Base-by-base conservation (phyloP, 2,113 vertebrate species). In the Machaerirhynchus nigripectus region DNA sequence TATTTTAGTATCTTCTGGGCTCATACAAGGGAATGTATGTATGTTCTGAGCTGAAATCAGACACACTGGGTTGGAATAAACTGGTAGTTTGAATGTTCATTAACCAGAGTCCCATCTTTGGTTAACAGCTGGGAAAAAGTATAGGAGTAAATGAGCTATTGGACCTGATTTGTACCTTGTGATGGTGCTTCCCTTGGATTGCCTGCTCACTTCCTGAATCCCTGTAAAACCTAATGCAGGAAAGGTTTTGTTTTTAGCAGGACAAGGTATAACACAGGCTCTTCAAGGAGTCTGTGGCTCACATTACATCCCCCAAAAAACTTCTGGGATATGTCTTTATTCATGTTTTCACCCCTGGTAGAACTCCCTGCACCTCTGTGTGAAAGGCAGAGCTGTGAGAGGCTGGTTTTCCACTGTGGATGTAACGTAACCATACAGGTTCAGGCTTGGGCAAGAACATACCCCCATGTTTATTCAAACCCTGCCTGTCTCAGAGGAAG, bases 281-380 rank as follows among this genome's bases (percentile, higher is more conserved):
- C 35, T 56, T 81, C 39, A 39, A 59, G 44, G 52, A 15, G 30
- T 30, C 27, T 37, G 0, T 61, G 56, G 21, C 22, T 92, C 19
- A 4, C 0, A 0, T 44, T 53, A 67, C 8, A 37, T 60, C 27
- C 8, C 12, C 19, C 4, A 18, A 33, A 33, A 23, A 19, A 27
- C 53, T 80, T 76, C 46, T 60, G 60, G 33, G 47, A 75, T 19
- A 1, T 0, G 0, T 30, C n/a, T 92, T 0, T 84, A 26, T 57
- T 53, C 44, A n/a, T 33, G 20, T 76, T 83, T 13, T 57, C 39
- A 39, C 55, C 30, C 56, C 30, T 65, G 50, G 17, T 49, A 16
- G 17, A 33, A 12, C 10, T 53, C 23, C 35, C 64, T 52, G 14
- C 8, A 33, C 44, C 13, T 3, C 2, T 55, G 27, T 50, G n/a